Evolutionary conservation across 1,140 invertebrate species (phyloP), one percentile per base, ranked within the genome.

Genomic region (Planococcus citri): DNA sequence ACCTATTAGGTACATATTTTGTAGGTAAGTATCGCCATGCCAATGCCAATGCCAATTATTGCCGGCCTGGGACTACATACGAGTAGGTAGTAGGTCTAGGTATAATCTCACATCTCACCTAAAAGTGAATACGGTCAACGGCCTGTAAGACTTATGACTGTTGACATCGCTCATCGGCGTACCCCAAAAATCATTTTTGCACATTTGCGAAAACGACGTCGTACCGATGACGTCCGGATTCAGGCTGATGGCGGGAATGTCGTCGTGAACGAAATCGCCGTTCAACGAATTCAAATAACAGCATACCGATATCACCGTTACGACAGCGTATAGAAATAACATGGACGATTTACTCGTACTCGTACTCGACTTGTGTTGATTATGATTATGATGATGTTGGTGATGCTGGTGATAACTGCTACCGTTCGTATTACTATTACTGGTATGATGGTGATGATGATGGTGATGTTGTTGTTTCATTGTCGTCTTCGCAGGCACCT

Each of bases 171-270:
- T 82, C 89, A 95, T 92, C 4, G 90, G 88, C 27, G 89, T 93
- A 12, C 92, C 92, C 92, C 92, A 95, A 76, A 94, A 95, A 77
- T 95, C 92, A 79, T 95, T 90, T 72, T 82, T 81, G 73, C 93
- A 87, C 22, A 94, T 79, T 69, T 85, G 82, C 38, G 77, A 76
- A 68, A 90, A 75, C 0, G 87, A 80, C 38, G 83, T 87, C 37
- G 82, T 80, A 0, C 86, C 89, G 25, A 87, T 80, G 17, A 95
- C 88, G 77, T 95, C 92, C 74, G 86, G 86, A 79, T 95, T 95
- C 58, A 87, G 82, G 69, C 87, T 86, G 61, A 95, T 86, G 8
- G 92, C 92, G 12, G 91, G 91, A 72, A 94, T 85, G 76, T 95
- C 92, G 78, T 95, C 92, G 81, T 94, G 92, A 12, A 94, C 91